A percentile compares a stretch with the other conserved stretches of the same genome.
Conservation (phyloP, 2,113 vertebrate species). For the Rutilus rutilus region DNA sequence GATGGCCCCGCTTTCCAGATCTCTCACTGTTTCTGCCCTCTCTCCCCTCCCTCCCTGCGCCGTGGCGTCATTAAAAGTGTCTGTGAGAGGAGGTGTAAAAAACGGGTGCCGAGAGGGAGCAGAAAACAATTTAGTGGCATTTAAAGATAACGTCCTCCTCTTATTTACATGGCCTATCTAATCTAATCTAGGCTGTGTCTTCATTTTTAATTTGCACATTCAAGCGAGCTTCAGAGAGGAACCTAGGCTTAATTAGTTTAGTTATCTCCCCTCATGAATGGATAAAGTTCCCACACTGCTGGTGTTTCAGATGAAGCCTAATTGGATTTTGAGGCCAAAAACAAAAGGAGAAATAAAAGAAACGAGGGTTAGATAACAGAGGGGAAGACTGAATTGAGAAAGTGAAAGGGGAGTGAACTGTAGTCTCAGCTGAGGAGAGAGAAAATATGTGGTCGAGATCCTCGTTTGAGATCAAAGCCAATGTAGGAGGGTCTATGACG, state of each 20-base stretch:
- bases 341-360: slow-evolving; percentile 53
- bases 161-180: slow-evolving; percentile 74
- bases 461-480: slow-evolving; percentile 65
- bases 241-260: slow-evolving; percentile 78
- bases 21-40: slow-evolving; percentile 36
- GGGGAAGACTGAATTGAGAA: slow-evolving; percentile 58
- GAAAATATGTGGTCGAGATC: slow-evolving; percentile 68
- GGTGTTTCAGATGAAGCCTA: slow-evolving; percentile 77
- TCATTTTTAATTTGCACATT: slow-evolving; percentile 72
- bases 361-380: slow-evolving; percentile 72
- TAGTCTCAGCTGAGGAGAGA: slow-evolving; percentile 55
- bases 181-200: slow-evolving; percentile 73
- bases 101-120: slow-evolving; percentile 49
- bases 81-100: slow-evolving; percentile 55
- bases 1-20: slow-evolving; percentile 42
- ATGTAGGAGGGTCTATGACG: slow-evolving; percentile 26
- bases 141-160: slow-evolving; percentile 60
- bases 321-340: slow-evolving; percentile 78
- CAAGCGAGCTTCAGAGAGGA: slow-evolving; percentile 67
- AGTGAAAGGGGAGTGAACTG: slow-evolving; percentile 43
- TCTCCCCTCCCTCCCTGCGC: slow-evolving; percentile 11
- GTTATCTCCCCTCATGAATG: slow-evolving; percentile 74
- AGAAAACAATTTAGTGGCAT: slow-evolving; percentile 62
- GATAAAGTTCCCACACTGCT: slow-evolving; percentile 72
- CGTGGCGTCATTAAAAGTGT: slow-evolving; percentile 37